Conservation (phyloP, 2,113 vertebrate genomes). For the Ceratotherium simum region DNA sequence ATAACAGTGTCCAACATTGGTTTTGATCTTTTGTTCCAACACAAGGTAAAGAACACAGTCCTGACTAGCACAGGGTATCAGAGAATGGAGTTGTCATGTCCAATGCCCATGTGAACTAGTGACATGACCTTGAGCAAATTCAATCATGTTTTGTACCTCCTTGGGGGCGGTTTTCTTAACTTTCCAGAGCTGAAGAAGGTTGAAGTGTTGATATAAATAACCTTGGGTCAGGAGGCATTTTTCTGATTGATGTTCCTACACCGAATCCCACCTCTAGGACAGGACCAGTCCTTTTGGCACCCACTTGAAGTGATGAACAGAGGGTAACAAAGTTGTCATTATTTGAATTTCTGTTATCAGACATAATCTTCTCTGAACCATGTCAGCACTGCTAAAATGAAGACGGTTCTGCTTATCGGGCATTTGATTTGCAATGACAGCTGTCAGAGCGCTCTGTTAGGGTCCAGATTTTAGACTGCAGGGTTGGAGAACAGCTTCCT, state of each 20-base stretch:
- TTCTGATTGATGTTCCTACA: background rate
- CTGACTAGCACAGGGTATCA: background rate
- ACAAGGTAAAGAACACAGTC: background rate
- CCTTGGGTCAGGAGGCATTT: background rate
- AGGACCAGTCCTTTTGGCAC: background rate
- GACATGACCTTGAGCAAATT: background rate
- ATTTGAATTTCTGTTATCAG: slow-evolving; percentile 80
- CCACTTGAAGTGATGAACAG: slow-evolving; percentile 52
- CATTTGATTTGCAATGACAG: slow-evolving; percentile 83
- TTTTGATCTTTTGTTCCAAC: background rate
- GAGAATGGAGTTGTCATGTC: background rate
- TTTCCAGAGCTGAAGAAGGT: background rate
- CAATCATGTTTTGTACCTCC: background rate
- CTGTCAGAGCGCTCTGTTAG: slow-evolving; percentile 76
- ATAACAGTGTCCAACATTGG: no score
- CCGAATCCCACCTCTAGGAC: background rate
- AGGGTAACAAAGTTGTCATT: slow-evolving; percentile 82
- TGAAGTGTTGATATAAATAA: slow-evolving; percentile 1
- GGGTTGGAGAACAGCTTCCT: slow-evolving; percentile 28
- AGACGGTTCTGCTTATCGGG: slow-evolving; percentile 76
- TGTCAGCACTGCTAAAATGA: slow-evolving; percentile 78
- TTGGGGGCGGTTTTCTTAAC: background rate
- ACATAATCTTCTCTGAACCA: slow-evolving; percentile 82
- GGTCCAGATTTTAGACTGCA: slow-evolving; percentile 72
- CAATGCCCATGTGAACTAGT: no score